phyloP scores from a whole-genome alignment of 2,797 vertebrate species.

The Mormyrus hasselquistii region DNA sequence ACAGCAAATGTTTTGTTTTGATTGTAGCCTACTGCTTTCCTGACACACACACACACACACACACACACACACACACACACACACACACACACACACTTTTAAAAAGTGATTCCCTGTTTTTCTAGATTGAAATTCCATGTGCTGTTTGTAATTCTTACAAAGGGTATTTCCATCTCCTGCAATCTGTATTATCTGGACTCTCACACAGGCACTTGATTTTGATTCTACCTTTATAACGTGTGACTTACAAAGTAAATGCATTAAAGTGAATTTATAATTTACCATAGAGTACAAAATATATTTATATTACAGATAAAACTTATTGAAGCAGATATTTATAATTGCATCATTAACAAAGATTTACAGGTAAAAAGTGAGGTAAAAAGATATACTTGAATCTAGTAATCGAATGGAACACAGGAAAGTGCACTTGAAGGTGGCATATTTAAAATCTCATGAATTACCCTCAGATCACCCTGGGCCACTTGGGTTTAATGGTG shows the following conservation, averaged over 20 bases:
- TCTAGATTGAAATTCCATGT: background rate
- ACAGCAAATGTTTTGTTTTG: background rate
- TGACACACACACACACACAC: background rate
- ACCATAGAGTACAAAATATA: background rate
- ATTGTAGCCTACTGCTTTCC: background rate
- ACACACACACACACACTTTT: background rate
- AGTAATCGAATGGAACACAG: background rate
- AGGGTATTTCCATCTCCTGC: background rate
- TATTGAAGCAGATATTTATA: background rate
- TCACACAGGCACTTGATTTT: background rate
- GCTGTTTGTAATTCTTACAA: background rate
- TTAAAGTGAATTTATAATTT: background rate
- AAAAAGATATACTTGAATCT: background rate
- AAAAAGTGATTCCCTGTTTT: background rate
- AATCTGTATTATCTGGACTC: background rate
- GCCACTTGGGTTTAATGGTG: background rate
- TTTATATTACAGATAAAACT: background rate
- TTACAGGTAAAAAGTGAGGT: background rate
- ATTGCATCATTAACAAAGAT: background rate
- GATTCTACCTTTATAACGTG: background rate
- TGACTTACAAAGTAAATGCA: background rate
- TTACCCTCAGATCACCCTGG: background rate
- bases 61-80: background rate
- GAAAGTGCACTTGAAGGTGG: background rate
- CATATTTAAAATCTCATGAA: slow-evolving; percentile 4